phyloP scores from a whole-genome alignment of 2,888 invertebrate genomes.

The Auanema sp. region DNA sequence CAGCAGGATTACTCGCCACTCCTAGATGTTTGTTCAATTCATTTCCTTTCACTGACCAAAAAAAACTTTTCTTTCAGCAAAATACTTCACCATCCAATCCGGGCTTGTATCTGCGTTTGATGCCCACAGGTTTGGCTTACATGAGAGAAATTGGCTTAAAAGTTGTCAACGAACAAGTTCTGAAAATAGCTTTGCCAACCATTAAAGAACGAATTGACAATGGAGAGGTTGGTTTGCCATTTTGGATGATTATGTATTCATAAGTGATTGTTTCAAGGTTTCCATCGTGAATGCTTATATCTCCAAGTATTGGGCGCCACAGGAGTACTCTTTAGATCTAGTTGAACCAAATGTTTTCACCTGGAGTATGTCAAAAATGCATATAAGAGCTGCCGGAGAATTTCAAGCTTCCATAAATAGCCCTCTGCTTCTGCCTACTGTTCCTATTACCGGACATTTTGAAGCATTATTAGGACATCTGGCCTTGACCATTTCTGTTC shows the following conservation, averaged over 20 bases:
- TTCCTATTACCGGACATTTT: constrained; percentile 60
- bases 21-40: constrained; percentile 37
- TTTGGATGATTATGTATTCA: background rate
- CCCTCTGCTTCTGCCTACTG: constrained; percentile 58
- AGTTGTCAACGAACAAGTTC: constrained; percentile 62
- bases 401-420: constrained; percentile 60
- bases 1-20: constrained; percentile 43
- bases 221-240: constrained; percentile 51
- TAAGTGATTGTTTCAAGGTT: constrained; percentile 35
- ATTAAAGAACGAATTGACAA: constrained; percentile 60
- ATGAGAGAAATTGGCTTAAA: constrained; percentile 63
- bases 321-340: constrained; percentile 59
- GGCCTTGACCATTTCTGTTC: constrained; percentile 57
- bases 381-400: constrained; percentile 60
- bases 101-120: constrained; percentile 59
- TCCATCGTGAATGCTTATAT: constrained; percentile 59
- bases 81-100: constrained; percentile 60
- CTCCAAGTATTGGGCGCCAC: constrained; percentile 63
- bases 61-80: constrained; percentile 45
- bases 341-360: constrained; percentile 59
- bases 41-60: constrained; percentile 3
- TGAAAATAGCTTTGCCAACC: constrained; percentile 58
- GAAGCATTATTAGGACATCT: constrained; percentile 63
- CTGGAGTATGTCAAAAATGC: constrained; percentile 64
- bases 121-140: constrained; percentile 63